phyloP scores from a whole-genome alignment of 2,888 invertebrate genomes.

The Uropetala carovei region DNA sequence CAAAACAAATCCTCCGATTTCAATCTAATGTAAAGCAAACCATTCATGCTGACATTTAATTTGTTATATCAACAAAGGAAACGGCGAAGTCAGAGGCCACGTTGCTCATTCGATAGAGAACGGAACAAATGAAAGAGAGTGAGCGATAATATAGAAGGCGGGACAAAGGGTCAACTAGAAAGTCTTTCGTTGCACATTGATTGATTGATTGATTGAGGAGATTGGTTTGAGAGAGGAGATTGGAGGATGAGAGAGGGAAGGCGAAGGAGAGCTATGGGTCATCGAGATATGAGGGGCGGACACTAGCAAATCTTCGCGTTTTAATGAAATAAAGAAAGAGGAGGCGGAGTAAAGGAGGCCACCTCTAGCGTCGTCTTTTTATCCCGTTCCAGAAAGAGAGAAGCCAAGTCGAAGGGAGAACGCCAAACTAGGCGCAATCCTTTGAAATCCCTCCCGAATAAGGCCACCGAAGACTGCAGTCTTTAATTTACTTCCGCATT shows the following conservation, averaged over 20 bases:
- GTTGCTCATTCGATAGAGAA: background rate
- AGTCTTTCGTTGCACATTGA: too few species aligned
- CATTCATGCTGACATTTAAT: slow-evolving; percentile 53
- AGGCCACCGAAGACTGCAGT: background rate
- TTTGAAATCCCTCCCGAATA: background rate
- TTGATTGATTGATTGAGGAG: too few species aligned
- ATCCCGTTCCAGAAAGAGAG: too few species aligned
- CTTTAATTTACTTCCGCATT: slow-evolving; percentile 27
- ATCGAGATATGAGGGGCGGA: background rate
- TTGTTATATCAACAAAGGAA: slow-evolving; percentile 25
- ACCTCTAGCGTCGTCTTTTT: too few species aligned
- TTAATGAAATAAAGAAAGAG: background rate
- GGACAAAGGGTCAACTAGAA: background rate
- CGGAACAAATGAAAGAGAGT: background rate
- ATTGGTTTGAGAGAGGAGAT: too few species aligned
- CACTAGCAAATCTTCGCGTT: background rate
- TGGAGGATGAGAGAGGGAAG: background rate
- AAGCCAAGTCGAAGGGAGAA: too few species aligned
- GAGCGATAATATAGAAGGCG: background rate
- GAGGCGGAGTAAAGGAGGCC: background rate
- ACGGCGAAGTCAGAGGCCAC: background rate
- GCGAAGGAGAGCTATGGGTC: too few species aligned
- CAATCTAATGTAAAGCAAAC: slow-evolving; percentile 47
- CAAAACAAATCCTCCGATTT: slow-evolving; percentile 30
- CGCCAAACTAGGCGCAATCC: background rate